Evolutionary conservation across 2,797 vertebrate species (phyloP).

Genomic region (Prunella strophiata): DNA sequence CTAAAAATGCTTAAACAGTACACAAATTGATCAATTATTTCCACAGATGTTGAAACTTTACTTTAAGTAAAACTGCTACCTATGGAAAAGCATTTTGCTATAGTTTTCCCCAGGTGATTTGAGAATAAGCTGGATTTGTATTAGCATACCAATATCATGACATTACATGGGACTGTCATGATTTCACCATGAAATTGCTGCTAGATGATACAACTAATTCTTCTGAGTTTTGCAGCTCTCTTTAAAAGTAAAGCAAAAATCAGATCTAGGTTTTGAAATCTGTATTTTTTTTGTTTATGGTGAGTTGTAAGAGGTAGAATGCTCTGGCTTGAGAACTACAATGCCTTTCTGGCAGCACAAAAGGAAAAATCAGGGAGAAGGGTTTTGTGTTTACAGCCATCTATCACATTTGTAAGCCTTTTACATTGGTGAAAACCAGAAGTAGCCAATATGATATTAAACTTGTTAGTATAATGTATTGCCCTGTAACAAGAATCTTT

Average conservation of each 20-base stretch:
- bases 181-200: neutral
- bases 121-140: neutral
- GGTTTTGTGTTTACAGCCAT: neutral
- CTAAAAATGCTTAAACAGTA: neutral
- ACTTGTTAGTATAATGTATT: constrained; percentile 44
- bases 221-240: neutral
- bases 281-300: neutral
- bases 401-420: constrained; percentile 35
- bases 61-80: neutral
- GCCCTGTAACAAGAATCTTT: constrained; percentile 37
- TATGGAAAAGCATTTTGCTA: neutral
- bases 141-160: neutral
- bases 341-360: neutral
- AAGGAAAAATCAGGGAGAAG: constrained; percentile 28
- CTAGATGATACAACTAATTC: neutral
- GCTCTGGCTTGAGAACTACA: neutral
- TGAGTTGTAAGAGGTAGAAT: neutral
- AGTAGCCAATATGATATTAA: constrained; percentile 56
- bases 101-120: neutral
- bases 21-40: neutral
- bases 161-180: neutral
- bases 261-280: neutral
- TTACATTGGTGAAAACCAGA: constrained; percentile 32
- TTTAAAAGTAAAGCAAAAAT: neutral
- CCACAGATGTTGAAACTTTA: neutral